phyloP scores from a whole-genome alignment of 2,113 vertebrate species.

The Grammomys surdaster region DNA sequence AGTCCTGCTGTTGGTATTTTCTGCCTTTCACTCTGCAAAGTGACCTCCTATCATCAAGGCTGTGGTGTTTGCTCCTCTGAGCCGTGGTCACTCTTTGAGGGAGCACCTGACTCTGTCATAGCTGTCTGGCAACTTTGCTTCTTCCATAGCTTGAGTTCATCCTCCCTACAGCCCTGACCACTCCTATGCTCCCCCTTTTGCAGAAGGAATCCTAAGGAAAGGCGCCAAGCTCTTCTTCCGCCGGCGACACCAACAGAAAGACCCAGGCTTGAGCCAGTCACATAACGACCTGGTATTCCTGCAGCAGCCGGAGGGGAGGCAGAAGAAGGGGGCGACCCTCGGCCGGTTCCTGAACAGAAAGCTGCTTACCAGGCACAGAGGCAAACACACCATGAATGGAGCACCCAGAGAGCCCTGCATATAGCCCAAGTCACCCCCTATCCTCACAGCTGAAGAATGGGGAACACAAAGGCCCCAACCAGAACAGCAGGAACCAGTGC shows the following conservation, averaged over 20 bases:
- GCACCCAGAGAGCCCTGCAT: slow-evolving; percentile 68
- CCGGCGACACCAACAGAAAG: slow-evolving; percentile 94
- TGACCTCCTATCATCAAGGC: not conserved
- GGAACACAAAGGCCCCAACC: not conserved
- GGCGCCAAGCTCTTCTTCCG: slow-evolving; percentile 97
- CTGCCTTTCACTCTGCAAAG: not conserved
- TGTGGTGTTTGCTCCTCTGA: not conserved
- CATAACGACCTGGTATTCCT: slow-evolving; percentile 97
- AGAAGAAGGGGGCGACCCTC: slow-evolving; percentile 91
- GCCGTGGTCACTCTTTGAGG: not conserved
- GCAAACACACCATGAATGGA: slow-evolving; percentile 90
- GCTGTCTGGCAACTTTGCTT: rapidly evolving
- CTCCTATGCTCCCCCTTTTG: slow-evolving; percentile 31
- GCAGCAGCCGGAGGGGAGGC: slow-evolving; percentile 90
- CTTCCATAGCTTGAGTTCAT: rapidly evolving
- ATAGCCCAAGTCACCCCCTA: not conserved
- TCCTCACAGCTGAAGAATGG: not conserved
- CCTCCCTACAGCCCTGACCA: not conserved
- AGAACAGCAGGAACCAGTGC: not conserved
- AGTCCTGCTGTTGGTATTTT: not conserved
- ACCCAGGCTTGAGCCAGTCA: slow-evolving; percentile 97
- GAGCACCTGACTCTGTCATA: rapidly evolving
- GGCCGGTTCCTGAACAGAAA: slow-evolving; percentile 92
- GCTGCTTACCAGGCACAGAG: slow-evolving; percentile 88
- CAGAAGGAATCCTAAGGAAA: slow-evolving; percentile 95